Percentiles rank a stretch among this genome's conserved stretches.
Conservation (phyloP, 1,140 invertebrate genomes). For the Drosophila pruinosa region DNA sequence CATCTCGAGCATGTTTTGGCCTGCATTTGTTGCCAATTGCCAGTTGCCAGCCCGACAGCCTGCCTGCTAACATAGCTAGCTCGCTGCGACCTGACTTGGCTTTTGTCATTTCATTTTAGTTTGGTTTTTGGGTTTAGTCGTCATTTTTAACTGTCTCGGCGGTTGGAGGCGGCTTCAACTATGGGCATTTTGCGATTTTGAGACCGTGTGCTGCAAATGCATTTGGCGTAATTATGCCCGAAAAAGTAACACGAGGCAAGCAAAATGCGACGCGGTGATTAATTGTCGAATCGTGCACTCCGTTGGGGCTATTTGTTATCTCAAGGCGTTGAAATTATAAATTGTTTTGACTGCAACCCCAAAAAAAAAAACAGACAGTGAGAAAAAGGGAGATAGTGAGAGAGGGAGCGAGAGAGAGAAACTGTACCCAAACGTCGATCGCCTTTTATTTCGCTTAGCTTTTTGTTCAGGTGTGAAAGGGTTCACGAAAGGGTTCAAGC, state of each 20-base stretch:
- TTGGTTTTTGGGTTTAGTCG: slow-evolving; percentile 55
- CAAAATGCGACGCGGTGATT: slow-evolving; percentile 69
- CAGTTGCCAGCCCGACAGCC: background rate
- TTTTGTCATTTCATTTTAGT: slow-evolving; percentile 35
- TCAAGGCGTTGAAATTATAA: slow-evolving; percentile 81
- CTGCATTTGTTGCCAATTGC: slow-evolving; percentile 10
- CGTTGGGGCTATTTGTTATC: slow-evolving; percentile 78
- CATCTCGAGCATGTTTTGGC: slow-evolving; percentile 67
- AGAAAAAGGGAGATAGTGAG: slow-evolving; percentile 6
- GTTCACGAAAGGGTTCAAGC: slow-evolving; percentile 67
- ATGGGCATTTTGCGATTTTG: slow-evolving; percentile 53
- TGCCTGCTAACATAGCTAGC: background rate
- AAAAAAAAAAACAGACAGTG: slow-evolving; percentile 18
- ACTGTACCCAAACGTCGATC: slow-evolving; percentile 33
- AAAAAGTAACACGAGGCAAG: slow-evolving; percentile 76
- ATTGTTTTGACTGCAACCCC: slow-evolving; percentile 75
- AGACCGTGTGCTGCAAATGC: slow-evolving; percentile 55
- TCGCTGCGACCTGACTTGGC: slow-evolving; percentile 10
- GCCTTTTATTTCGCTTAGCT: background rate
- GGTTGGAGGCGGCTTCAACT: slow-evolving; percentile 29
- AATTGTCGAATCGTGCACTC: slow-evolving; percentile 79
- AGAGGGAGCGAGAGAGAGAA: background rate
- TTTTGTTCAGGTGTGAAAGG: slow-evolving; percentile 70
- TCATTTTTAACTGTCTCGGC: slow-evolving; percentile 77
- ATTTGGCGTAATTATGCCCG: slow-evolving; percentile 78